phyloP scores from a whole-genome alignment of 2,797 vertebrate genomes.

The Calcarius lapponicus region DNA sequence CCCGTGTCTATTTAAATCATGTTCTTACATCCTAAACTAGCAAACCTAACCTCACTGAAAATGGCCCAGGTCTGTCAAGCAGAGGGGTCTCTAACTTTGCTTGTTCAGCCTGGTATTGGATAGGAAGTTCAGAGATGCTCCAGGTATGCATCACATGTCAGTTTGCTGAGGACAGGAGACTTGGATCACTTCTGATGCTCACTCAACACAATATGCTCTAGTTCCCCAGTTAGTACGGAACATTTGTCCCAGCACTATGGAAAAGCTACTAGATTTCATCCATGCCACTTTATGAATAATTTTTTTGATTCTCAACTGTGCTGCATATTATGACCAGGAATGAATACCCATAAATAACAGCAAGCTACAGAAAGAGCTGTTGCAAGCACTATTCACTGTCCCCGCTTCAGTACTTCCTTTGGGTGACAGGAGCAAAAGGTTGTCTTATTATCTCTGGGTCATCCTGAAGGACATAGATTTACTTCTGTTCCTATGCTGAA shows the following conservation, averaged over 20 bases:
- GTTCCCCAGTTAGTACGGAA: background rate
- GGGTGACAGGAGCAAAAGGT: background rate
- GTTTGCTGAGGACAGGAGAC: background rate
- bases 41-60: background rate
- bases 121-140: background rate
- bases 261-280: background rate
- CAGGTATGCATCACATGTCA: background rate
- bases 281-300: background rate
- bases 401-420: background rate
- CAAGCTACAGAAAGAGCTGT: background rate
- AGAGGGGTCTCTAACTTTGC: background rate
- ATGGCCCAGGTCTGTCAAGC: background rate
- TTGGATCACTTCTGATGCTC: background rate
- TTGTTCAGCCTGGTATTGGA: background rate
- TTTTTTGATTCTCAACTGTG: background rate
- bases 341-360: background rate
- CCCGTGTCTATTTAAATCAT: background rate
- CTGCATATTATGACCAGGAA: background rate
- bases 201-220: background rate
- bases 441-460: background rate
- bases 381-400: background rate
- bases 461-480: background rate
- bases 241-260: background rate
- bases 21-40: background rate
- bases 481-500: background rate